phyloP scores from a whole-genome alignment of 1,140 invertebrate genomes.

The Probaryconus sp. region DNA sequence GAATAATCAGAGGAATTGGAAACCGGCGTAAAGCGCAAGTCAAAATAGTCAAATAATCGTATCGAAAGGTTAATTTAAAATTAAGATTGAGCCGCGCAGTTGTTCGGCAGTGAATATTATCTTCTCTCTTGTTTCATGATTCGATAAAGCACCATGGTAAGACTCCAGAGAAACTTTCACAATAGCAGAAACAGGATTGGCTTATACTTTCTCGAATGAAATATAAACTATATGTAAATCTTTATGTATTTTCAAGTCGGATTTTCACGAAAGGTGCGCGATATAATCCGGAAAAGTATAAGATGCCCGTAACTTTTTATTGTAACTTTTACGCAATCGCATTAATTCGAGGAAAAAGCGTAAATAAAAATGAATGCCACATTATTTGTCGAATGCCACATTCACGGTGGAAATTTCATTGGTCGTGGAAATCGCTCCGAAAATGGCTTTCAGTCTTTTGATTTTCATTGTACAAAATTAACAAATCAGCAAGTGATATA shows the following conservation, averaged over 20 bases:
- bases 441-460: too few relatives aligned
- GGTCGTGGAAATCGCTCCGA: too few relatives aligned
- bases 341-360: constrained; percentile 44
- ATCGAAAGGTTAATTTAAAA: constrained; percentile 20
- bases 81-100: constrained; percentile 16
- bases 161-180: constrained; percentile 32
- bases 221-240: constrained; percentile 64
- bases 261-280: constrained; percentile 33
- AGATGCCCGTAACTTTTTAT: constrained; percentile 55
- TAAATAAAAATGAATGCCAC: constrained; percentile 41
- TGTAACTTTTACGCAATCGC: constrained; percentile 43
- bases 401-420: too few relatives aligned
- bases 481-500: too few relatives aligned
- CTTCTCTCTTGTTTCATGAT: constrained; percentile 22
- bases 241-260: constrained; percentile 57
- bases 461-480: too few relatives aligned
- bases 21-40: too few relatives aligned
- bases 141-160: constrained; percentile 36
- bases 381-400: too few relatives aligned
- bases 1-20: too few relatives aligned
- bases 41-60: neutral
- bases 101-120: constrained; percentile 23
- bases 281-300: constrained; percentile 47
- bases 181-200: constrained; percentile 44
- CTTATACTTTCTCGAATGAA: constrained; percentile 41